Conservation (phyloP, 2,113 vertebrate species). For the Limnothrissa miodon region DNA sequence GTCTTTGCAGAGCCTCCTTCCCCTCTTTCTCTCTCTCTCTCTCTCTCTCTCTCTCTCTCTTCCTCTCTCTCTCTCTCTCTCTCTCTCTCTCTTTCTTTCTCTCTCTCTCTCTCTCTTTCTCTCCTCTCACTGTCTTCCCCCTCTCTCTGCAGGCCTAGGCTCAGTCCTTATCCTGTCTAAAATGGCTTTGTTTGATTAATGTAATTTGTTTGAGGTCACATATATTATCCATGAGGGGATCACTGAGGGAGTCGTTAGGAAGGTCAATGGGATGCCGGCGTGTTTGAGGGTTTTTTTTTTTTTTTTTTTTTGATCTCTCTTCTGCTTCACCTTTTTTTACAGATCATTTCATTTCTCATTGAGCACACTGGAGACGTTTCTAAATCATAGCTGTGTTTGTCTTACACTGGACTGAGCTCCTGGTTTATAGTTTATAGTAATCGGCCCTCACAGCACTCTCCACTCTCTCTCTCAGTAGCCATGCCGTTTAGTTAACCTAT, state of each 20-base stretch:
- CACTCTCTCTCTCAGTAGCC: no score
- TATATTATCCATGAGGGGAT: conserved; percentile 32
- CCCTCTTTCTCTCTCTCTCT: conserved; percentile 14
- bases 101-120: not conserved
- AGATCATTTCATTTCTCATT: not conserved
- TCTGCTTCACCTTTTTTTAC: not conserved
- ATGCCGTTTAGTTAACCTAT: not conserved
- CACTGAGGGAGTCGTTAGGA: conserved; percentile 37
- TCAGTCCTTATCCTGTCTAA: conserved; percentile 26
- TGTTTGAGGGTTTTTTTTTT: not conserved
- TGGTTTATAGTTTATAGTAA: not conserved
- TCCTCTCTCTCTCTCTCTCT: conserved; percentile 36
- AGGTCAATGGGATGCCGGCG: conserved; percentile 28
- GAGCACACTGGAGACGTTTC: not conserved
- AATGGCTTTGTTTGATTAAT: conserved; percentile 47
- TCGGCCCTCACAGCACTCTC: no score
- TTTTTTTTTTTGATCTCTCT: not conserved
- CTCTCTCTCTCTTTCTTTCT: not conserved
- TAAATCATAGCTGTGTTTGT: not conserved
- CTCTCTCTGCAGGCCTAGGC: conserved; percentile 9
- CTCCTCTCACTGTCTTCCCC: not conserved
- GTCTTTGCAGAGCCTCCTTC: conserved; percentile 31
- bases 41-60: conserved; percentile 28
- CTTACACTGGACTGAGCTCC: not conserved
- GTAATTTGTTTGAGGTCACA: conserved; percentile 49